phyloP scores from a whole-genome alignment of 1,140 invertebrate genomes.

The Lepeophtheirus salmonis region DNA sequence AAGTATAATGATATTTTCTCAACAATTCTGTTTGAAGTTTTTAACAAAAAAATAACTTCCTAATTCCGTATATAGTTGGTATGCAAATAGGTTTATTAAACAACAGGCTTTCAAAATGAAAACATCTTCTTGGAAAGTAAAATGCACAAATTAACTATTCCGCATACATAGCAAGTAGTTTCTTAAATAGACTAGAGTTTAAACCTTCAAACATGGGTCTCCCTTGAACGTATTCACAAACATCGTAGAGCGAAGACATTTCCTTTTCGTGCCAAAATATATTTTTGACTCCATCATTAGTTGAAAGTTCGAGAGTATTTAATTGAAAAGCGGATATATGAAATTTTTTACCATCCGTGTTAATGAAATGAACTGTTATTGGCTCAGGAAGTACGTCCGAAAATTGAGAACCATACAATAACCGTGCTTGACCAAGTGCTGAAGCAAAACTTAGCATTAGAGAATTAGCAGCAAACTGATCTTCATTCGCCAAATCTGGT shows the following conservation, averaged over 20 bases:
- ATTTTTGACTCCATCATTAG: slow-evolving; percentile 9
- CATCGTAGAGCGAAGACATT: not conserved
- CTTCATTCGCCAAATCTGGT: not conserved
- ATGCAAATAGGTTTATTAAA: too few relatives aligned
- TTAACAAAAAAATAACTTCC: too few relatives aligned
- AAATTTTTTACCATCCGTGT: not conserved
- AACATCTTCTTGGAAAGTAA: too few relatives aligned
- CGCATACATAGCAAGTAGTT: slow-evolving; percentile 8
- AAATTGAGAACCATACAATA: not conserved
- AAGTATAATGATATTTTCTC: too few relatives aligned
- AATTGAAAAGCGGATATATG: slow-evolving; percentile 5
- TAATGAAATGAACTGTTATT: slow-evolving; percentile 6
- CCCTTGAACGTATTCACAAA: not conserved
- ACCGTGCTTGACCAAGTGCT: slow-evolving; percentile 4
- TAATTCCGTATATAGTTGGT: too few relatives aligned
- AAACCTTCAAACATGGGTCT: not conserved
- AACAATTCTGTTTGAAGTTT: too few relatives aligned
- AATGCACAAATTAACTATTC: not conserved
- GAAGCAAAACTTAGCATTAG: slow-evolving; percentile 4
- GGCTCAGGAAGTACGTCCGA: slow-evolving; percentile 3
- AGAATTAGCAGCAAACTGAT: not conserved
- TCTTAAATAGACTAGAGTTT: slow-evolving; percentile 3
- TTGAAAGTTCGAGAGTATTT: slow-evolving; percentile 1
- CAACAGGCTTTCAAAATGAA: too few relatives aligned
- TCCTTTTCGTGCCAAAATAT: slow-evolving; percentile 9